These are phyloP conservation scores for Actinia tenebrosa DNA, from an alignment of 64 coral and sea anemone genomes.

Conservation along the genomic window DNA sequence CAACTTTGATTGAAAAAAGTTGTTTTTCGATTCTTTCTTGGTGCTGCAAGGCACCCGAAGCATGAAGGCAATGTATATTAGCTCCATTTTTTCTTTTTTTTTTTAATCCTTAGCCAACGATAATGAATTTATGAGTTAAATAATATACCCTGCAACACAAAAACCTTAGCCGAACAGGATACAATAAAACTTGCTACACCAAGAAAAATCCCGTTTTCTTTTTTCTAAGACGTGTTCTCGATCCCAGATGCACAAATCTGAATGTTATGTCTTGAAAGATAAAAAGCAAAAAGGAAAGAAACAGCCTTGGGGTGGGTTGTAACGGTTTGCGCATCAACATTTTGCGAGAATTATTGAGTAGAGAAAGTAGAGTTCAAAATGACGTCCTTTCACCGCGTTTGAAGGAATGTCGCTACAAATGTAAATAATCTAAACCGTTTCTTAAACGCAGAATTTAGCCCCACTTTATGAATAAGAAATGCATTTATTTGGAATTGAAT, in stretches of 20 bases:
- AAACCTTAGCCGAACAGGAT: too few relatives aligned
- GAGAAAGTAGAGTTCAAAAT: neutral
- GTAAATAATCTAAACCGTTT: neutral
- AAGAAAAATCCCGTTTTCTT: too few relatives aligned
- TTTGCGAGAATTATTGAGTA: neutral
- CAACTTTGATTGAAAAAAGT: too few relatives aligned
- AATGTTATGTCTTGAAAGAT: neutral
- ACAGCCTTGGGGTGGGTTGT: neutral
- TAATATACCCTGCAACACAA: too few relatives aligned
- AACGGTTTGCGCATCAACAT: slow-evolving; percentile 4
- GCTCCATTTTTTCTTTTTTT: too few relatives aligned
- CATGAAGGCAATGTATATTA: too few relatives aligned
- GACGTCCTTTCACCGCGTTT: neutral
- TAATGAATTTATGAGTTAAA: too few relatives aligned
- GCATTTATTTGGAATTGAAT: neutral
- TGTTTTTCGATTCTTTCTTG: too few relatives aligned
- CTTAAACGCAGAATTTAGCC: neutral
- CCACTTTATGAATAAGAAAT: neutral
- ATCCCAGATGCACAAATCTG: too few relatives aligned
- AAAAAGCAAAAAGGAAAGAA: neutral
- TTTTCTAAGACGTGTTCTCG: neutral
- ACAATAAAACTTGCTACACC: too few relatives aligned
- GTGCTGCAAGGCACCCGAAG: too few relatives aligned
- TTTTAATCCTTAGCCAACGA: too few relatives aligned
- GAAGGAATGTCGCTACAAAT: slow-evolving; percentile 7